Evolutionary conservation across 2,113 vertebrate genomes (phyloP).

Genomic region (Delphinapterus leucas): DNA sequence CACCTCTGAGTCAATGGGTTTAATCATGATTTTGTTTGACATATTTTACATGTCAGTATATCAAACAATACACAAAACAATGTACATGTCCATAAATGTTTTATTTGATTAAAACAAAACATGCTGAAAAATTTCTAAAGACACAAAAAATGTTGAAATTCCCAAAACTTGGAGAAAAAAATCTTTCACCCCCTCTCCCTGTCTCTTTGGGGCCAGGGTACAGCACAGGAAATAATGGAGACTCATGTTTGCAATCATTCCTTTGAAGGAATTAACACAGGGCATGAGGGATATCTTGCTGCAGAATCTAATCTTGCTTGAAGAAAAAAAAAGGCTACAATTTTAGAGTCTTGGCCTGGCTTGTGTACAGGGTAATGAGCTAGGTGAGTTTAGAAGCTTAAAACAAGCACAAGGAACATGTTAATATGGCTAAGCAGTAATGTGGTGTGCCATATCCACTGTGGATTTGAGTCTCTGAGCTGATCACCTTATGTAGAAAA

Average conservation of each 20-base stretch:
- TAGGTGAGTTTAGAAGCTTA: not conserved
- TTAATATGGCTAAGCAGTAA: not conserved
- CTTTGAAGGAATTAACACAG: not conserved
- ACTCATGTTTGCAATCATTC: not conserved
- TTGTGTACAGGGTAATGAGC: not conserved
- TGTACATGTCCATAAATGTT: not conserved
- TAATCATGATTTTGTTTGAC: constrained; percentile 14
- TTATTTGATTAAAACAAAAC: constrained; percentile 21
- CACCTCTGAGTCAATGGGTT: not conserved
- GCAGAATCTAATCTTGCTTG: not conserved
- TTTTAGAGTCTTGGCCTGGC: not conserved
- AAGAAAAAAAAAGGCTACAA: not conserved
- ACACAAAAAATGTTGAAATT: not conserved
- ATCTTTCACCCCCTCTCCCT: not conserved
- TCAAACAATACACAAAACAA: not conserved
- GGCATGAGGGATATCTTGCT: not conserved
- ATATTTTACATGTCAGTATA: not conserved
- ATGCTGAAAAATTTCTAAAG: not conserved
- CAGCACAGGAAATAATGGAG: not conserved
- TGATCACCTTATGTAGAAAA: not conserved
- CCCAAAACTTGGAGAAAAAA: not conserved
- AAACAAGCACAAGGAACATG: not conserved
- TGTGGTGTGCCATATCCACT: not conserved
- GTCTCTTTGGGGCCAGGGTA: not conserved
- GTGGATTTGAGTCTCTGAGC: not conserved